These are phyloP conservation scores for Vanessa atalanta DNA, from an alignment of 1,140 invertebrate genomes.

Conservation along the genomic window DNA sequence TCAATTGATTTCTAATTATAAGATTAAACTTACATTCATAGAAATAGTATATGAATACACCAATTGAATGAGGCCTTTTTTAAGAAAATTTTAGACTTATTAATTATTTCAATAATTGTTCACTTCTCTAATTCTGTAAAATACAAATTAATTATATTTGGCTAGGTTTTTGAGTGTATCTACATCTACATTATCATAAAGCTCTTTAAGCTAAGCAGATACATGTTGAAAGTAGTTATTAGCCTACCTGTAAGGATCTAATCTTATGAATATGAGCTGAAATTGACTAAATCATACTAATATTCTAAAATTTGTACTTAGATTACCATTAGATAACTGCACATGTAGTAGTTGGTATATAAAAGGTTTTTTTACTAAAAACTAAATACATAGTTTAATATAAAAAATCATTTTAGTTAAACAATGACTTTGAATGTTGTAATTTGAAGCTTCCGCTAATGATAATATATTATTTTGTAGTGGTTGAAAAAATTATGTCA, in stretches of 20 bases:
- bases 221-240: conserved; percentile 24
- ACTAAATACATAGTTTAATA: background rate
- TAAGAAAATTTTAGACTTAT: conserved; percentile 42
- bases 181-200: conserved; percentile 11
- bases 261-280: conserved; percentile 79
- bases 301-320: conserved; percentile 38
- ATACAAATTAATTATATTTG: conserved; percentile 12
- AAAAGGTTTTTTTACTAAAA: conserved; percentile 3
- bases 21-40: conserved; percentile 30
- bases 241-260: conserved; percentile 55
- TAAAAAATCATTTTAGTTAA: no score
- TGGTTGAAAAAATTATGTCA: no score
- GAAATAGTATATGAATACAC: conserved; percentile 47
- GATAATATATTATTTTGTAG: no score
- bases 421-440: background rate
- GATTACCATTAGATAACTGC: conserved; percentile 19
- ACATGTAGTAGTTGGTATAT: background rate
- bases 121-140: conserved; percentile 2
- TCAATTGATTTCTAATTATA: conserved; percentile 27
- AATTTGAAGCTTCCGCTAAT: no score
- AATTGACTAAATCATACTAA: conserved; percentile 46
- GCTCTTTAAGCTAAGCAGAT: conserved; percentile 18
- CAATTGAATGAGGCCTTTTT: conserved; percentile 68
- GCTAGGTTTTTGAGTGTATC: conserved; percentile 19
- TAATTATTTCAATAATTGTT: conserved; percentile 31